phyloP scores from a whole-genome alignment of 1,140 invertebrate species.

The Tachypleus tridentatus region DNA sequence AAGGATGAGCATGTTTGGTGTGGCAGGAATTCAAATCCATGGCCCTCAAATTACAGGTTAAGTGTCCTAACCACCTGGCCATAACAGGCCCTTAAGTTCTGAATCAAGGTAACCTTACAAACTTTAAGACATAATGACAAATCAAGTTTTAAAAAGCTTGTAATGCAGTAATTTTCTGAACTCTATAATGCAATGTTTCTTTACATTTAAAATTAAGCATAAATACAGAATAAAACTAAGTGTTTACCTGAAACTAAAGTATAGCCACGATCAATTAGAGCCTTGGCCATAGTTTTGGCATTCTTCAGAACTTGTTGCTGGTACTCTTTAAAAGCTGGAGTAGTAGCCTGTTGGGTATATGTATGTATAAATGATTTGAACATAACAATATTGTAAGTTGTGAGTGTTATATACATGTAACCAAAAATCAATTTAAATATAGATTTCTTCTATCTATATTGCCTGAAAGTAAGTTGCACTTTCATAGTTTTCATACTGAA shows the following conservation, averaged over 20 bases:
- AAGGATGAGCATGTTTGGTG: no score
- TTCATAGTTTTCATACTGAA: not conserved
- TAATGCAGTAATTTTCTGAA: no score
- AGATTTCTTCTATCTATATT: not conserved
- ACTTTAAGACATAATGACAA: no score
- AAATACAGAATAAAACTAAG: not conserved
- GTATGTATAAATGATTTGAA: slow-evolving; percentile 4
- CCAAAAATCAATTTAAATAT: not conserved
- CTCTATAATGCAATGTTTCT: no score
- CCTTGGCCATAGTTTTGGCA: slow-evolving; percentile 36
- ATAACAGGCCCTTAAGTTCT: no score
- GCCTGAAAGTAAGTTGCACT: not conserved
- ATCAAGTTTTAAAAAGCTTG: no score
- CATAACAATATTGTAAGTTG: slow-evolving; percentile 12
- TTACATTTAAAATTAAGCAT: not conserved
- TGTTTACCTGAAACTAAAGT: slow-evolving; percentile 40
- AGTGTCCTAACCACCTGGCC: no score
- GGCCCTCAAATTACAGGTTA: no score
- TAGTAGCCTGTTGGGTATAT: slow-evolving; percentile 30
- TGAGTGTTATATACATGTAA: slow-evolving; percentile 8
- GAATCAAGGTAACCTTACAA: no score
- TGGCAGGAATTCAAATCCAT: no score
- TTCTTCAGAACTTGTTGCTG: slow-evolving; percentile 41
- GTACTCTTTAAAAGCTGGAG: slow-evolving; percentile 42
- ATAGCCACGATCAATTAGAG: slow-evolving; percentile 36